These are phyloP conservation scores for Lophochroa leadbeateri DNA, from an alignment of 2,113 vertebrate genomes.

Conservation along the genomic window DNA sequence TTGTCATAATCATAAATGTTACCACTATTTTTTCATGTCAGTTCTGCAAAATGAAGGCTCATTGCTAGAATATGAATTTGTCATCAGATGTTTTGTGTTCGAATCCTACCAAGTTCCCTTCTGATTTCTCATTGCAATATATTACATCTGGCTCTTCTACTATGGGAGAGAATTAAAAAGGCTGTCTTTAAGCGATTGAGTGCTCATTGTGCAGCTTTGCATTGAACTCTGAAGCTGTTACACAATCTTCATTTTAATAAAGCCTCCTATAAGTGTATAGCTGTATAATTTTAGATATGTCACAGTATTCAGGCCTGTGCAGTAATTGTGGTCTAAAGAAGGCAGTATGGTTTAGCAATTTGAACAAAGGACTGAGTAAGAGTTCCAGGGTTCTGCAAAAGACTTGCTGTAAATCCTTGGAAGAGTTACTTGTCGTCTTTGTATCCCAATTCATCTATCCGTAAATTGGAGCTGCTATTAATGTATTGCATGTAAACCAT, in stretches of 20 bases:
- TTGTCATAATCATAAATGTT: slow-evolving; percentile 27
- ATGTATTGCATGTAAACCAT: slow-evolving; percentile 36
- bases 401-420: slow-evolving; percentile 48
- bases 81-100: slow-evolving; percentile 16
- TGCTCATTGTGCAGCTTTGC: neutral
- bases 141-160: neutral
- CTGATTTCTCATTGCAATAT: neutral
- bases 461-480: slow-evolving; percentile 41
- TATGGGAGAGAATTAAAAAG: neutral
- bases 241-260: slow-evolving; percentile 28
- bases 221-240: slow-evolving; percentile 11
- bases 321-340: slow-evolving; percentile 33
- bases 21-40: neutral
- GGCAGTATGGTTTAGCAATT: slow-evolving; percentile 30
- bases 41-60: neutral
- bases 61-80: neutral
- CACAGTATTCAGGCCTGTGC: slow-evolving; percentile 19
- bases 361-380: slow-evolving; percentile 42
- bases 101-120: neutral
- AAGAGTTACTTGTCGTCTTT: slow-evolving; percentile 34
- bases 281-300: slow-evolving; percentile 36
- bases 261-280: neutral
- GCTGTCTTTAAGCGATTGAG: neutral
- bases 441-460: slow-evolving; percentile 53
- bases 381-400: slow-evolving; percentile 19